Evolutionary conservation across 2,888 invertebrate genomes (phyloP), one percentile per base, ranked within the genome.

Genomic region (Ormyrus labotus): DNA sequence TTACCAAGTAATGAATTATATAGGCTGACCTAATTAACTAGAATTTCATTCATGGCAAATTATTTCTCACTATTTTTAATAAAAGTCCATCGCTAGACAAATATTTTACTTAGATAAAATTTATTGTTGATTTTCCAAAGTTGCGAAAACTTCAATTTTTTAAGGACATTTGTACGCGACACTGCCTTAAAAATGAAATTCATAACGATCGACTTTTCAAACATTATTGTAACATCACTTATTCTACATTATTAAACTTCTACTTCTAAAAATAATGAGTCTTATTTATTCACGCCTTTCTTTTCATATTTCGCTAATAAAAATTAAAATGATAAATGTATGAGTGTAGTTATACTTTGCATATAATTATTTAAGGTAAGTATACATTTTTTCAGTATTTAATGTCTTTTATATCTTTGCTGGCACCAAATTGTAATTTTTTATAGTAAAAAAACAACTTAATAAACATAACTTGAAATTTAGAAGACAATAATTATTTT

Each of bases 161-260:
- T 61, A 34, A 13, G 69, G 48, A 65, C 67, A 78, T 74, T 76
- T 81, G 76, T 82, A 85, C 82, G 82, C 82, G 83, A 84, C 85
- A 85, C 83, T 84, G 84, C 83, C 84, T 81, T 70, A 81, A 82
- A 79, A 77, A 81, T 81, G 50, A 78, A 84, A 70, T 83, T 83
- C 70, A 80, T 79, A 78, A 82, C 64, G 55, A 81, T 82, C 78
- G 74, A 82, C 76, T 75, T 80, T 80, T 82, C 63, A 76, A 78
- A 73, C 80, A 82, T 70, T 76, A 85, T 81, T 86, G 84, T 86
- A 85, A 85, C 83, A 85, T 84, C 84, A 84, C 85, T 82, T 84
- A 83, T 83, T 84, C 79, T 82, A 81, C 65, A 83, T 81, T 83
- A 84, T 82, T 84, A 84, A 87, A 88, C 81, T 84, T 85, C 83